Evolutionary conservation across 2,113 vertebrate genomes (phyloP).

Genomic region (Procavia capensis): DNA sequence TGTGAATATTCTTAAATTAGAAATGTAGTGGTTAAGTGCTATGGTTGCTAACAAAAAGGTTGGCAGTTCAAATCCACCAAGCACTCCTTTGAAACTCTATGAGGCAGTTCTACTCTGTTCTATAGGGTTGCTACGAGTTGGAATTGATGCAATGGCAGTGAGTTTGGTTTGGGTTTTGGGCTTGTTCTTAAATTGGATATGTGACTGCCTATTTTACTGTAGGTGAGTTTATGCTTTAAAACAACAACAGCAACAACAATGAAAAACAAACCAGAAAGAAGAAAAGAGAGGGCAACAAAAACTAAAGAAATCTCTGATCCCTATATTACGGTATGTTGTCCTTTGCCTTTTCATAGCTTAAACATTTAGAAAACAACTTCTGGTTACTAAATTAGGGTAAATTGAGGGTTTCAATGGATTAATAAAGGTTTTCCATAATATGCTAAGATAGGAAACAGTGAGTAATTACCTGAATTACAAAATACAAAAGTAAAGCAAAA

Average conservation of each 20-base stretch:
- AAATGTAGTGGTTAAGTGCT: no score
- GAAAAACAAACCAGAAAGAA: background rate
- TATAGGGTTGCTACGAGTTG: no score
- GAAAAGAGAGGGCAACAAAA: background rate
- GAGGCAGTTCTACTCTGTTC: no score
- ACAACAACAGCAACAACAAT: background rate
- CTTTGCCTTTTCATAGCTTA: slow-evolving; percentile 15
- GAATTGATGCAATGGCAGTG: no score
- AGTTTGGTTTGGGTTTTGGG: no score
- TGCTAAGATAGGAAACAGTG: slow-evolving; percentile 61
- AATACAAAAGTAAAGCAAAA: slow-evolving; percentile 67
- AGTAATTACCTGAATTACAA: slow-evolving; percentile 66
- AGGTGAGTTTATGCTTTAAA: background rate
- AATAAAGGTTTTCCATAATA: slow-evolving; percentile 66
- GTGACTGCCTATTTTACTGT: slow-evolving; percentile 16
- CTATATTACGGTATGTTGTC: background rate
- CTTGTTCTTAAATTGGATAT: slow-evolving; percentile 42
- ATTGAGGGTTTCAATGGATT: slow-evolving; percentile 70
- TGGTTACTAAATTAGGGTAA: slow-evolving; percentile 60
- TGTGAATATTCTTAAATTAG: slow-evolving; percentile 24
- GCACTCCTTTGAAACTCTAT: no score
- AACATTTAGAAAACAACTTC: slow-evolving; percentile 73
- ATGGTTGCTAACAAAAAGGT: no score
- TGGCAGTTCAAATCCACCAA: no score
- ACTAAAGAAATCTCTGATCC: background rate